phyloP scores from a whole-genome alignment of 53 echinoderm and acorn worm species.

The Holothuria scabra region DNA sequence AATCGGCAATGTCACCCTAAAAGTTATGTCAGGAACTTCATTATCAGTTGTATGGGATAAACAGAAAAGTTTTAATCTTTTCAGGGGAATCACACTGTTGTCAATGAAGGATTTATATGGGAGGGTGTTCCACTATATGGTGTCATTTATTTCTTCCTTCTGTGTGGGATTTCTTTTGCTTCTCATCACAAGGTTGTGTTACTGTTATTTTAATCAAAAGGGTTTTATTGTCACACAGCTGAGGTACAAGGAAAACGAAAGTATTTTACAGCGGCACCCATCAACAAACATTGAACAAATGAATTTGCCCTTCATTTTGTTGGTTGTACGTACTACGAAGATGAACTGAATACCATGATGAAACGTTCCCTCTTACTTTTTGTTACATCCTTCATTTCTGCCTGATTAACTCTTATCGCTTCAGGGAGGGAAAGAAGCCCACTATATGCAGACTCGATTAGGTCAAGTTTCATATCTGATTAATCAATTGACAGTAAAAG shows the following conservation, averaged over 20 bases:
- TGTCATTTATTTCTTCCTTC: slow-evolving; percentile 1
- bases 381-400: no score
- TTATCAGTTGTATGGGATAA: slow-evolving; percentile 15
- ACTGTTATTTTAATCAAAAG: slow-evolving; percentile 12
- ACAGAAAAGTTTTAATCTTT: slow-evolving; percentile 35
- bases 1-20: slow-evolving; percentile 13
- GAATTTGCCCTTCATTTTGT: slow-evolving; percentile 8
- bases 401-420: no score
- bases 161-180: slow-evolving; percentile 8
- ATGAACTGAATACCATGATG: no score
- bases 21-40: slow-evolving; percentile 28
- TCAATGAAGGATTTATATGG: slow-evolving; percentile 22
- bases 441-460: no score
- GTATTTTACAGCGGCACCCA: not conserved
- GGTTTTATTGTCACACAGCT: no score
- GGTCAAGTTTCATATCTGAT: no score
- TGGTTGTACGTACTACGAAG: not conserved
- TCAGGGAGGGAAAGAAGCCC: no score
- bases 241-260: not conserved
- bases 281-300: slow-evolving; percentile 13
- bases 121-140: not conserved
- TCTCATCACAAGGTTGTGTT: not conserved
- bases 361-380: no score
- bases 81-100: slow-evolving; percentile 3
- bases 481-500: no score